These are phyloP conservation scores for Pardalotus punctatus DNA, from an alignment of 2,113 vertebrate genomes.

Conservation along the genomic window DNA sequence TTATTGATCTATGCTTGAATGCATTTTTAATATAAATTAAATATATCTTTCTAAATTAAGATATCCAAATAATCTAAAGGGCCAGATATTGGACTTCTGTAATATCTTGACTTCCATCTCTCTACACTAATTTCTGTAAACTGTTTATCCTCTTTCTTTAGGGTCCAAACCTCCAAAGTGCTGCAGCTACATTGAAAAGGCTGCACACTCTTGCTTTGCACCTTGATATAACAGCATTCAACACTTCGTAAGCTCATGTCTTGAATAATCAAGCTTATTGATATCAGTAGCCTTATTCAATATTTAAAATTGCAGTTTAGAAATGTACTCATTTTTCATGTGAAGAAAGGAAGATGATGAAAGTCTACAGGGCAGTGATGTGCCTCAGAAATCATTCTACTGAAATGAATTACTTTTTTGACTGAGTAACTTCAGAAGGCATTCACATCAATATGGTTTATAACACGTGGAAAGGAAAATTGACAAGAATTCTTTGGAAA, in stretches of 20 bases:
- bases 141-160: background rate
- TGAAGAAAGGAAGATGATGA: conserved; percentile 49
- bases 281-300: conserved; percentile 55
- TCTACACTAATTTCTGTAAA: background rate
- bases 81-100: background rate
- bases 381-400: conserved; percentile 55
- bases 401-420: conserved; percentile 67
- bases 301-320: conserved; percentile 57
- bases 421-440: conserved; percentile 57
- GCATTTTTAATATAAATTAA: conserved; percentile 1
- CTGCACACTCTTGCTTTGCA: background rate
- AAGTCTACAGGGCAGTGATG: conserved; percentile 40
- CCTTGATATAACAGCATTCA: background rate
- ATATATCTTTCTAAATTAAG: background rate
- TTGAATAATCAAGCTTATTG: conserved; percentile 51
- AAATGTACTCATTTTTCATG: conserved; percentile 58
- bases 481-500: conserved; percentile 61
- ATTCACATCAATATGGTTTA: conserved; percentile 56
- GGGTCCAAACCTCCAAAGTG: background rate
- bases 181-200: background rate
- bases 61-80: background rate
- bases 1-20: background rate
- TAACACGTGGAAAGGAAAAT: conserved; percentile 50
- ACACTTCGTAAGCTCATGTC: conserved; percentile 12
- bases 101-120: background rate